Evolutionary conservation across 2,888 invertebrate species (phyloP), one percentile per base, ranked within the genome.

Genomic region (Craniophora ligustri): DNA sequence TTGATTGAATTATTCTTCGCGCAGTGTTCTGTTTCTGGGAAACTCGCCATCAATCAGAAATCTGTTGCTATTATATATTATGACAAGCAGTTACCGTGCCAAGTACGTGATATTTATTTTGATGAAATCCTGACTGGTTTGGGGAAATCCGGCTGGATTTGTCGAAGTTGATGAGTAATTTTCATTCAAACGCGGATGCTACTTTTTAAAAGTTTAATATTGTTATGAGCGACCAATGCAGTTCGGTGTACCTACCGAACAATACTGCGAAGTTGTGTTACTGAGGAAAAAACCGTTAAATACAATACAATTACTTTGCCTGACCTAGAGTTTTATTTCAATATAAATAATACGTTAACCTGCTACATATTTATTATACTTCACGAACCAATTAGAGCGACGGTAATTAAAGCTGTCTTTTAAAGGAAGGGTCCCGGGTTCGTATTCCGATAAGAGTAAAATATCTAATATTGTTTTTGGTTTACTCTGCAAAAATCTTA

Each of bases 1-100:
- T 48, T 56, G 50, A 66, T 72, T 72, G 65, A 66, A 72, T 61
- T 58, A 60, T 62, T 69, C 59, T 60, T 57, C 53, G 55, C 38
- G 51, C 51, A 55, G 41, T 42, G 36, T 49, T 51, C 11, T 34
- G 40, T 48, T 71, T 72, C 54, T 65, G 51, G 41, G 59, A 65
- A 65, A 23, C 36, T 59, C 41, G n/a, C 58, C 18, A 68, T 68
- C 58, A 23, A 62, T 69, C 59, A 66, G 51, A 23, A 49, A 55
- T 62, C 54, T 68, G 46, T 64, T 64, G 51, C 39, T 57, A 57
- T 62, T 60, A 50, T 55, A 68, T n/a, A n/a, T n/a, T n/a, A n/a
- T 65, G 69, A 59, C 61, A 51, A 57, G 46, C 55, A 59, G 53
- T 59, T 48, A 49, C 48, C 39, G 56, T 62, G 58, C 60, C 60